phyloP scores from a whole-genome alignment of 2,113 vertebrate species.

The Callithrix jacchus region DNA sequence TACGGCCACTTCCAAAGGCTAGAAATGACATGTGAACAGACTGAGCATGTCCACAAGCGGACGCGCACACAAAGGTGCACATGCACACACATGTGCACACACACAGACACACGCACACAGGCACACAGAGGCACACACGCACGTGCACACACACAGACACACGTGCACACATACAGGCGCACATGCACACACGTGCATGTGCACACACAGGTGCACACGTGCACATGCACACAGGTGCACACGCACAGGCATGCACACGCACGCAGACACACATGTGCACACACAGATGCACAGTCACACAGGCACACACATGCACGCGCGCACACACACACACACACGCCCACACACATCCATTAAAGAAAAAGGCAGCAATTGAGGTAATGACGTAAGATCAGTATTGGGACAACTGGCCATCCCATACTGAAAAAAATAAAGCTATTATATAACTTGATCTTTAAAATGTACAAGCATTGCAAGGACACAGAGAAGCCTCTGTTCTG shows the following conservation, averaged over 20 bases:
- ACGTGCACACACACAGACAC: not conserved
- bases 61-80: not conserved
- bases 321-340: fast-evolving
- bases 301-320: too few relatives aligned
- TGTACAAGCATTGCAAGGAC: too few relatives aligned
- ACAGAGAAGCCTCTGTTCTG: fast-evolving
- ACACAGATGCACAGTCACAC: not conserved
- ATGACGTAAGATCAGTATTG: fast-evolving
- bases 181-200: not conserved
- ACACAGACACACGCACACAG: too few relatives aligned
- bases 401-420: fast-evolving
- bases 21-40: fast-evolving
- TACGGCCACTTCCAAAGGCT: not conserved
- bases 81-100: too few relatives aligned
- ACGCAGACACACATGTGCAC: too few relatives aligned
- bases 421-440: not conserved
- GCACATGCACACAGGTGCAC: too few relatives aligned
- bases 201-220: too few relatives aligned
- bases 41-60: not conserved
- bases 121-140: too few relatives aligned
- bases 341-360: fast-evolving
- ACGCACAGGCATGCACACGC: too few relatives aligned
- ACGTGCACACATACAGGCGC: not conserved
- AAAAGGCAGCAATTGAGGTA: not conserved
- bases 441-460: not conserved